Percentiles rank a stretch among this genome's conserved stretches.
phyloP scores from a whole-genome alignment of 2,797 vertebrate genomes.

The Malurus leucopterus region DNA sequence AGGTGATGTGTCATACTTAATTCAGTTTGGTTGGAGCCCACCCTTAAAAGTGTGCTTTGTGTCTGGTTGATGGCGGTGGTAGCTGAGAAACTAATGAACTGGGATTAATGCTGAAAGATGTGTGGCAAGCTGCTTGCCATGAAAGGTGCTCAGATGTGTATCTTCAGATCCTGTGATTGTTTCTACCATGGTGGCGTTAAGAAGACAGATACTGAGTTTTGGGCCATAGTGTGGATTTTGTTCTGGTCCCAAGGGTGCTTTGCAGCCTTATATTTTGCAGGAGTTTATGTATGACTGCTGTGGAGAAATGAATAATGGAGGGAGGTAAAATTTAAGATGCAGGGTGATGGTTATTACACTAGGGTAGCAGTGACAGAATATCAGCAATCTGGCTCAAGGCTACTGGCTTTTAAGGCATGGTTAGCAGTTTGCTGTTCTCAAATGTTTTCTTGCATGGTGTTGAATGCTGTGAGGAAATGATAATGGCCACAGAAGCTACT shows the following conservation, averaged over 20 bases:
- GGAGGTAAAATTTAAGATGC: not conserved
- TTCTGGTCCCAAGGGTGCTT: not conserved
- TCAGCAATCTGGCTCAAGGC: not conserved
- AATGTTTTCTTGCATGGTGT: not conserved
- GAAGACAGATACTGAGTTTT: not conserved
- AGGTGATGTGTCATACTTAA: not conserved
- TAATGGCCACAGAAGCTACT: not conserved
- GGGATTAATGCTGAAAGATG: not conserved
- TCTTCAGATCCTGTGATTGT: not conserved
- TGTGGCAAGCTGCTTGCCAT: not conserved
- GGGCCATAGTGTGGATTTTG: not conserved
- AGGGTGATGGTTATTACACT: not conserved
- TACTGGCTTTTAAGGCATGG: not conserved
- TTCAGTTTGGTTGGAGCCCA: not conserved
- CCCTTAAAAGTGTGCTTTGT: not conserved
- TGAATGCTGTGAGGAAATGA: not conserved
- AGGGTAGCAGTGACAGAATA: not conserved
- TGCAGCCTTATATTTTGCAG: not conserved
- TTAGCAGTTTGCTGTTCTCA: not conserved
- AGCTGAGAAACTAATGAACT: not conserved
- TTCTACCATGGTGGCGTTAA: not conserved
- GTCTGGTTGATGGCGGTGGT: not conserved
- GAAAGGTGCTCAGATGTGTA: not conserved
- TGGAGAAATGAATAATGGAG: not conserved
- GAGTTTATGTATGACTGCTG: not conserved